Evolutionary conservation across 2,113 vertebrate species (phyloP), one percentile per base, ranked within the genome.

Genomic region (Scalopus aquaticus): DNA sequence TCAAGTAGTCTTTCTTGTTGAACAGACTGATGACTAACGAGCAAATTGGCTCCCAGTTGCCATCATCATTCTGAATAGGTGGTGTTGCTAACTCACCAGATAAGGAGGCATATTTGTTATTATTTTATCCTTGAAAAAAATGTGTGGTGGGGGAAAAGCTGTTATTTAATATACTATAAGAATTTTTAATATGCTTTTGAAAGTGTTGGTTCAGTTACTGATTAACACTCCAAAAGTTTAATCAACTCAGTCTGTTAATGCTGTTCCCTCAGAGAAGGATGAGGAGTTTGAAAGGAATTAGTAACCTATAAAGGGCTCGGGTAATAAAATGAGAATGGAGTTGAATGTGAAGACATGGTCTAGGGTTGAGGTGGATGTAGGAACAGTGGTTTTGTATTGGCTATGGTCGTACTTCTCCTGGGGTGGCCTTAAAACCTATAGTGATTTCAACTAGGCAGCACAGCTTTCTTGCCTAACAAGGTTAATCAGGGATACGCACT

Each of bases 81-180:
- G 72, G 6, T 80, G 4, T 62, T 76, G n/a, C 28, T 4, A 90
- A 77, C 28, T 65, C 46, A 37, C 13, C 2, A 5, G 39, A 20
- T 80, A 16, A 37, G 70, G n/a, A 35, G 67, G 20, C 20, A 74
- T 42, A 28, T 44, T 5, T 46, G 74, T 64, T 90, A 76, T 1
- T 56, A 9, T 70, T 77, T 80, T 90, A 93, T n/a, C 37, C 46
- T 54, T 56, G 79, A 42, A 95, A 77, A 35, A 60, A 32, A 28
- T 44, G 51, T 16, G 9, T 56, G 22, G 51, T 54, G 49, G 15
- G 32, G 5, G 3, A 13, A 54, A 64, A 70, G n/a, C 78, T 58
- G 62, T 86, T 81, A 37, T 69, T 69, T 86, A 69, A 70, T 62
- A 54, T 60, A 54, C 16, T 82, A 24, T 64, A 22, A 56, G 54